These are phyloP conservation scores for Gopherus evgoodei DNA, from an alignment of 2,113 vertebrate species.

Conservation along the genomic window DNA sequence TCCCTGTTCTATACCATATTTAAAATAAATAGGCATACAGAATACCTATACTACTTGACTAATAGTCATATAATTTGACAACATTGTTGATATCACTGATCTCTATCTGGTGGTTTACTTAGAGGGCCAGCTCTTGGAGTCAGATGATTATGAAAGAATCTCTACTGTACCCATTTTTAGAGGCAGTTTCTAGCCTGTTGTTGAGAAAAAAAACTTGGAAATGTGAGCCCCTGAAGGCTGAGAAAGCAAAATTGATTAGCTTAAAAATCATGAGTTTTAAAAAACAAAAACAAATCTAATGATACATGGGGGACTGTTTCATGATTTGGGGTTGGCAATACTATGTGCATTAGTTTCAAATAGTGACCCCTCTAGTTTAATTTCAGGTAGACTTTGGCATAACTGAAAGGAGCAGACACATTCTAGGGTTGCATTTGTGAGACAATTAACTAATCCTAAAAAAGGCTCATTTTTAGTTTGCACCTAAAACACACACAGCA, in stretches of 20 bases:
- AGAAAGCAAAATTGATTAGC: neutral
- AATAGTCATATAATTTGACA: neutral
- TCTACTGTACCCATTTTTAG: neutral
- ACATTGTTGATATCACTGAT: neutral
- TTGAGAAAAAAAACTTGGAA: neutral
- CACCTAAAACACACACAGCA: neutral
- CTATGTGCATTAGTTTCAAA: neutral
- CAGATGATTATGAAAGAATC: neutral
- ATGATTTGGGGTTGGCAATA: neutral
- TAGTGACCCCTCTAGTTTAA: neutral
- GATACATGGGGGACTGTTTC: neutral
- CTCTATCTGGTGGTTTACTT: neutral
- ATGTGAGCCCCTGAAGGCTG: neutral
- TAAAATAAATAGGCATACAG: neutral
- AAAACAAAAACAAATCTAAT: neutral
- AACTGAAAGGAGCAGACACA: no score
- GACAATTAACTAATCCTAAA: neutral
- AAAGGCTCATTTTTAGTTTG: neutral
- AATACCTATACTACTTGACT: neutral
- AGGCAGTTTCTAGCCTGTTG: neutral
- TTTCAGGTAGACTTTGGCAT: neutral
- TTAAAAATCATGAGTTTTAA: neutral
- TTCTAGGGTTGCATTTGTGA: neutral
- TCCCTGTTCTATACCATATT: neutral
- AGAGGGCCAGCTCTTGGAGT: neutral